Conservation (phyloP, 2,888 invertebrate genomes). For the Philopedon plagiatum region DNA sequence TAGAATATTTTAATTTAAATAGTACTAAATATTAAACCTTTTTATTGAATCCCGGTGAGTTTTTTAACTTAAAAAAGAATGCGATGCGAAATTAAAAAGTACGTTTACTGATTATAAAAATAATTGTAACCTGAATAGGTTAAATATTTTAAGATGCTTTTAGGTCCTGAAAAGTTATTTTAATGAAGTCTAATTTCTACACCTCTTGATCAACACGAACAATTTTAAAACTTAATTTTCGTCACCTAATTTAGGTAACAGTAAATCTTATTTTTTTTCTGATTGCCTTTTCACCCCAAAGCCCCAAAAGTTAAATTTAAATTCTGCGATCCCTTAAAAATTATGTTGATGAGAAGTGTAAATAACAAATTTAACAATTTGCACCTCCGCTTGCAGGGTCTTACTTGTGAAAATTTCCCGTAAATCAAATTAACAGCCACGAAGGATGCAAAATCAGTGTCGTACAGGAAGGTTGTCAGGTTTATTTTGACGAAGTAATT, state of each 20-base stretch:
- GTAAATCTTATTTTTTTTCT: conserved; percentile 1
- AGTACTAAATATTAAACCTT: no score
- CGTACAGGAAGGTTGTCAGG: not conserved
- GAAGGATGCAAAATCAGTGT: not conserved
- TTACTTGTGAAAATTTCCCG: not conserved
- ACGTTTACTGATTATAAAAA: no score
- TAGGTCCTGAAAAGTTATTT: no score
- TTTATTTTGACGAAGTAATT: no score
- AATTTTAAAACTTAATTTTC: conserved; percentile 5
- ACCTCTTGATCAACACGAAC: no score
- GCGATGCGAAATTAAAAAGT: no score
- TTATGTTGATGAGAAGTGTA: conserved; percentile 7
- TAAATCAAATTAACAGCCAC: conserved; percentile 25
- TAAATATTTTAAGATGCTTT: no score
- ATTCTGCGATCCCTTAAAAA: conserved; percentile 1
- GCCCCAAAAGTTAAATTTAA: not conserved
- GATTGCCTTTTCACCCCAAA: not conserved
- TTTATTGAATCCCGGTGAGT: no score
- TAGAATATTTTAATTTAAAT: no score
- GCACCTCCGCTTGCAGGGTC: not conserved
- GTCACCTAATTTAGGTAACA: not conserved
- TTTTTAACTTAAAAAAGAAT: no score
- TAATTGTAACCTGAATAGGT: no score
- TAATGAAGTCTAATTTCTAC: no score
- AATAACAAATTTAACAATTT: conserved; percentile 17